Evolutionary conservation across 2,113 vertebrate species (phyloP).

Genomic region (Balaeniceps rex): DNA sequence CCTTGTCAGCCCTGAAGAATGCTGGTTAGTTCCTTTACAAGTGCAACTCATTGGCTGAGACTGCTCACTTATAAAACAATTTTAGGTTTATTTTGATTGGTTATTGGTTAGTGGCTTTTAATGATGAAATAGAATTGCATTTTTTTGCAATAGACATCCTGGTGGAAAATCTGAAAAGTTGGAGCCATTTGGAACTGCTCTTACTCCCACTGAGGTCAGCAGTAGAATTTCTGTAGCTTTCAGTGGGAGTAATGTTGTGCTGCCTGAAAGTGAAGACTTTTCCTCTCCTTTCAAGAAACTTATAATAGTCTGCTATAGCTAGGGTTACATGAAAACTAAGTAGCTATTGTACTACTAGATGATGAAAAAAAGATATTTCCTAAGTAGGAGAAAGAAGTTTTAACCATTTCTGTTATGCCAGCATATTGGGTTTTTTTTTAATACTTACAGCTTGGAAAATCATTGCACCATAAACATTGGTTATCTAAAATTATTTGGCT

Average conservation of each 20-base stretch:
- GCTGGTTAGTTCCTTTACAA: background rate
- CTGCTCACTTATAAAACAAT: background rate
- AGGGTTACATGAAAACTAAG: background rate
- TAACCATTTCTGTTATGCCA: background rate
- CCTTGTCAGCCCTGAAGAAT: background rate
- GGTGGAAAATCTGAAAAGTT: background rate
- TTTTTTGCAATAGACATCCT: background rate
- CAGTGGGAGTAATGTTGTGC: background rate
- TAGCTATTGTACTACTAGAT: background rate
- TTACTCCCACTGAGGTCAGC: slow-evolving; percentile 17
- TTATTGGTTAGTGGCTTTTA: background rate
- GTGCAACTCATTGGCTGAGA: background rate
- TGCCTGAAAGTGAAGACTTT: background rate
- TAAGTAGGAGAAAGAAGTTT: background rate
- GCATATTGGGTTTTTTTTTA: background rate
- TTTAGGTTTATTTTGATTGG: slow-evolving; percentile 4
- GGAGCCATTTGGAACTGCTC: background rate
- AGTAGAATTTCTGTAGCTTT: slow-evolving; percentile 39
- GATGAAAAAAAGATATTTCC: background rate
- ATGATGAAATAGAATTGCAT: background rate
- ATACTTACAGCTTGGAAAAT: background rate
- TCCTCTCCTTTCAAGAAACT: background rate
- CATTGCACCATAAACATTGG: background rate
- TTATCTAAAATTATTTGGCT: background rate
- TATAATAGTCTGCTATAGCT: background rate